A percentile compares a stretch with the other conserved stretches of the same genome.
Conservation (phyloP, 1,140 invertebrate species). For the Mya arenaria region DNA sequence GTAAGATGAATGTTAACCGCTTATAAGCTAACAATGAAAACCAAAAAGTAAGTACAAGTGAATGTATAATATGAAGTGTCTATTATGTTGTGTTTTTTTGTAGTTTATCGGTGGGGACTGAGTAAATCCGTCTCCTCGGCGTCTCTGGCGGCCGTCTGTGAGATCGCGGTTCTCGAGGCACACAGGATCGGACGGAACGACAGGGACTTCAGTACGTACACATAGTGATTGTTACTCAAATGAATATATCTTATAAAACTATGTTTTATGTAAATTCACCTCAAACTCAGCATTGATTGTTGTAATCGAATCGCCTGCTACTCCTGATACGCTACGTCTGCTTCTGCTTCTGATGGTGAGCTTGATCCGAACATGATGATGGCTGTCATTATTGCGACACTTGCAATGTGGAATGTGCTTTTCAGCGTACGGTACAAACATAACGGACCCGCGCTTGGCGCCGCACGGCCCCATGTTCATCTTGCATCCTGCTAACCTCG, state of each 20-base stretch:
- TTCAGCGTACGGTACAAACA: constrained; percentile 62
- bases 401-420: background rate
- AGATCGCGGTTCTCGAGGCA: constrained; percentile 66
- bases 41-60: background rate
- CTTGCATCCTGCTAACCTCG: constrained; percentile 54
- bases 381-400: background rate
- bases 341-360: background rate
- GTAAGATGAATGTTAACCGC: background rate
- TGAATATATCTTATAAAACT: no score
- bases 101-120: constrained; percentile 39
- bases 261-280: no score
- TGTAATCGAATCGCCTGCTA: no score
- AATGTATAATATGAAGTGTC: background rate
- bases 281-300: no score
- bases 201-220: constrained; percentile 68
- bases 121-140: constrained; percentile 28
- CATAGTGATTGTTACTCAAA: no score
- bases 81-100: background rate
- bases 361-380: background rate
- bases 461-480: constrained; percentile 61
- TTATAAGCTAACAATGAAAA: background rate
- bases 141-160: constrained; percentile 70
- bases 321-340: background rate
- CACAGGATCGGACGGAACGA: constrained; percentile 66
- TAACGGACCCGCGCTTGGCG: constrained; percentile 46